Base-by-base conservation (phyloP, 2,888 invertebrate genomes). In the Shargacucullia verbasci region DNA sequence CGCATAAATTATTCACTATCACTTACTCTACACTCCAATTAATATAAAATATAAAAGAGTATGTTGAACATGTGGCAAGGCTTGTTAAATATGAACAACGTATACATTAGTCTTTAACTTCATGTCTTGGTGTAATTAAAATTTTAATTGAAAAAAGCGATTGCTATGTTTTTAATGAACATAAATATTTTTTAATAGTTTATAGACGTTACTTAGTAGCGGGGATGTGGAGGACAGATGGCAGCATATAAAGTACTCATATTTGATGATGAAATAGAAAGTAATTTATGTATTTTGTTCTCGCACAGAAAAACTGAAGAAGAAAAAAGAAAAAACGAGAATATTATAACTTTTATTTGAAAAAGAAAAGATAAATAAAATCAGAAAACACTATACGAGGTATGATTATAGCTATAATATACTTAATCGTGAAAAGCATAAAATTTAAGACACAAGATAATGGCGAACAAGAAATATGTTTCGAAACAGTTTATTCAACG, bases 1-100 rank as follows among this genome's bases (percentile, higher is more conserved):
- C 58, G 45, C 38, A 68, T 73, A 70, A 65, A 63, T 70, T 59
- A 70, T 73, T 73, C 49, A 61, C 62, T 10, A 61, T 53, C 45
- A 61, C 46, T 55, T 54, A 53, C 39, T 37, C 12, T 15, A 39
- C 48, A 49, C 59, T 50, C 53, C 70, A 62, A 62, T 70, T 62
- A 70, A 59, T 67, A 53, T 40, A n/a, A 46, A 46, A 45, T 67
- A 62, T 53, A 62, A 58, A 65, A 70, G 49, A 49, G 58, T 70
- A 55, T 67, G 70, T 62, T 45, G 14, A 59, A 50, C 73, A 73
- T 70, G 63, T 67, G 64, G 63, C 56, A 38, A 38, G 56, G 29
- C 55, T 52, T 52, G 50, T 55, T 49, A 56, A 13, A 34, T 20
- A 29, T 43, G 20, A 20, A 39, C n/a, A 29, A 11, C 49, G 48